These are phyloP conservation scores for Pyrgus malvae DNA, from an alignment of 2,888 invertebrate species.

Conservation along the genomic window DNA sequence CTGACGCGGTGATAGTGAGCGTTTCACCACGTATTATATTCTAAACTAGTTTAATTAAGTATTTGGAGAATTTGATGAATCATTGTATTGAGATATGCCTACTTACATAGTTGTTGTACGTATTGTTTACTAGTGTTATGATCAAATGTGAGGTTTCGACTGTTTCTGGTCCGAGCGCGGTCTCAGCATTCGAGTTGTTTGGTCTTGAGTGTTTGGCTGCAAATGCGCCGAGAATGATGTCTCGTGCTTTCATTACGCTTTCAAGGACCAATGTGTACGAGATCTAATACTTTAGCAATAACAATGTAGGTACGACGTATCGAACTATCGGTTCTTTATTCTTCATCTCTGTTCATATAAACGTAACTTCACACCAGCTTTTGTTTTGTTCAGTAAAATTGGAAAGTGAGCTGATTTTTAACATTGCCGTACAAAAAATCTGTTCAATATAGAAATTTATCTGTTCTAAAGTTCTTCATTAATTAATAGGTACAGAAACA, in stretches of 20 bases:
- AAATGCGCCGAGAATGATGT: slow-evolving; percentile 2
- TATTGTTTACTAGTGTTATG: neutral
- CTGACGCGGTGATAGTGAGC: neutral
- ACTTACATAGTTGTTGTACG: slow-evolving; percentile 12
- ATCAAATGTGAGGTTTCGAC: slow-evolving; percentile 24
- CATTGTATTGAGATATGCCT: slow-evolving; percentile 13
- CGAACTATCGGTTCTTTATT: slow-evolving; percentile 1
- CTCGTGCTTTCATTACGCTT: slow-evolving; percentile 16
- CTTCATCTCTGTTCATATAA: slow-evolving; percentile 11
- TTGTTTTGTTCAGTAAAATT: no score
- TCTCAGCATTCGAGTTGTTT: slow-evolving; percentile 8
- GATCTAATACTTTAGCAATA: slow-evolving; percentile 25
- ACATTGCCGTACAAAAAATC: no score
- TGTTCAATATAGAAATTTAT: no score
- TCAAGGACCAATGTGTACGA: slow-evolving; percentile 25
- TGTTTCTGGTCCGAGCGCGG: neutral
- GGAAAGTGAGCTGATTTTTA: no score
- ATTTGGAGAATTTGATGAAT: slow-evolving; percentile 3
- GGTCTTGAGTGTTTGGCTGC: slow-evolving; percentile 1
- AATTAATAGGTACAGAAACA: no score
- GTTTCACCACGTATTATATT: slow-evolving; percentile 18
- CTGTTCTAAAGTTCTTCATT: no score
- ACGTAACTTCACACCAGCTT: neutral
- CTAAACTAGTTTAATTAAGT: slow-evolving; percentile 25
- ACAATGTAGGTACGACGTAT: neutral